Evolutionary conservation across 2,888 invertebrate genomes (phyloP), one percentile per base, ranked within the genome.

Genomic region (Lobophora halterata): DNA sequence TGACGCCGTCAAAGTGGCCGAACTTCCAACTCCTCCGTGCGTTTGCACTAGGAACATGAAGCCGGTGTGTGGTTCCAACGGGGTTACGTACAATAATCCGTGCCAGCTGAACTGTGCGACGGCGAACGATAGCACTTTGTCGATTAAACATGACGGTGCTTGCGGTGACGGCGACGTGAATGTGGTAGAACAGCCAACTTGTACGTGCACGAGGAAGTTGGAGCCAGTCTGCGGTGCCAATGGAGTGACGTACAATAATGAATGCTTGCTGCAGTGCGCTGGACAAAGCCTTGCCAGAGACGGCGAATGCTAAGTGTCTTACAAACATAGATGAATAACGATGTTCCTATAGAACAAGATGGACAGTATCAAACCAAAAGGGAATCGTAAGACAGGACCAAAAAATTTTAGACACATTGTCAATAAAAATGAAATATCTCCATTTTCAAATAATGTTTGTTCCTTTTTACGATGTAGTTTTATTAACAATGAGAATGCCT

Each of bases 51-150:
- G 31, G 1, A 32, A 54, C 5, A 12, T 49, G n/a, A 32, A 30
- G 58, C 56, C 19, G n/a, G 31, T 18, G 1, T 20, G 94, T 73
- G 94, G 93, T 16, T 90, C 92, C 20, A 92, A 95, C 72, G 92
- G 92, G 1, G 77, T 88, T 31, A 93, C 92, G 0, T 94, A 94
- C 78, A 79, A 75, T 56, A 93, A 91, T 76, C 37, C 54, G 55
- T 95, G 94, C 68, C 86, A 91, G 1, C 11, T 63, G 0, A 31
- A 54, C 18, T 64, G 63, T 13, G 47, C 43, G 17, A 45, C 40
- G 1, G 40, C 33, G 1, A 18, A 36, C 1, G 39, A 13, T 2
- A 37, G 49, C 1, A 31, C 41, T 0, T 26, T 68, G 19, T 27
- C 42, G 5, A 9, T 58, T 3, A 28, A 24, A 3, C 33, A 55